Base-by-base conservation (phyloP, 92 coral and sea anemone genomes). In the Palythoa heliodiscus region DNA sequence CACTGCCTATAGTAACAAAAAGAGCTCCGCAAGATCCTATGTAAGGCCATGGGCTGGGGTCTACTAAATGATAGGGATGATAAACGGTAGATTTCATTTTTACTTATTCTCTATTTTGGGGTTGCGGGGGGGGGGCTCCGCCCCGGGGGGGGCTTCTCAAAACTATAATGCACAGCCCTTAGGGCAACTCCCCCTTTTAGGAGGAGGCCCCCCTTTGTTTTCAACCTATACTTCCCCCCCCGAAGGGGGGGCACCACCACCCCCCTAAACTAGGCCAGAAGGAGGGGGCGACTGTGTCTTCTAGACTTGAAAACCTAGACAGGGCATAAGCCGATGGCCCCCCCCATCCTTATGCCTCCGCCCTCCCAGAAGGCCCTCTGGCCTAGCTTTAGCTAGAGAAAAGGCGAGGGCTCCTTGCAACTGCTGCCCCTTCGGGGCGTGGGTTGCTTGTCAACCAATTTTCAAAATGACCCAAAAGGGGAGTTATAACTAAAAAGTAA, bases 31-130 rank as follows among this genome's bases (percentile, higher is more conserved):
- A 87, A 73, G 98, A 91, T 78, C 95, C 98, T 84, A 86, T 73
- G 89, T 86, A 90, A 78, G 98, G 98, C 92, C 98, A 93, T 82
- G 98, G 98, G 82, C 93, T 89, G 77, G 95, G 95, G 88, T 93
- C 98, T 75, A 93, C 98, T 88, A 93, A 92, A 92, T 93, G 98
- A 93, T 92, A 92, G 50, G 95, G 92, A 54, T 92, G 95, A 89
- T 86, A 29, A 29, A 29, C 35, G 35, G 35, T 29, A 29, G 35
- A 88, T 88, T 88, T 89, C 93, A 91, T 88, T 64, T 64, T 81
- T 70, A 81, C 81, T 76, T 76, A 76, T 76, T 76, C 81, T 76
- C 81, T 76, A 76, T 76, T 76, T 76, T 76, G 64, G 48, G 81
- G 81, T 76, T 76, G 81, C 20, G 77, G 64, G 66, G 66, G 66